A percentile compares a stretch with the other conserved stretches of the same genome.
Conservation (phyloP, 2,113 vertebrate species). For the Sus scrofa region DNA sequence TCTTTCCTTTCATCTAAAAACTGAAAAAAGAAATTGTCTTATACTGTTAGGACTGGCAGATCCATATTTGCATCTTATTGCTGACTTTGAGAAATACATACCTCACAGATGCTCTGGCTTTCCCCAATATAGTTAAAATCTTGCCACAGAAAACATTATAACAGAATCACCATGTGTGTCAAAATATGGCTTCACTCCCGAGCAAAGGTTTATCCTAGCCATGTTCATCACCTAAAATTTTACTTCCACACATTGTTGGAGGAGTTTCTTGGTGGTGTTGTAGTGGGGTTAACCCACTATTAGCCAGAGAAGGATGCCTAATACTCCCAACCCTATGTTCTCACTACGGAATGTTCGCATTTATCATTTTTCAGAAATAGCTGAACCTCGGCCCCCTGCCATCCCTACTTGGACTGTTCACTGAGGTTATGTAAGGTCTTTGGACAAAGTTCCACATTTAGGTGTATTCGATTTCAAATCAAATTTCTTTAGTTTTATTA, state of each 20-base stretch:
- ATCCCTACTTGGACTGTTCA: not conserved
- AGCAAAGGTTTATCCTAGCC: not conserved
- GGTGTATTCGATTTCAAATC: not conserved
- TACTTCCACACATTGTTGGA: not conserved
- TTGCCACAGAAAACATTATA: not conserved
- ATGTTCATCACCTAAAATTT: not conserved
- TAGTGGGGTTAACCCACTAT: not conserved
- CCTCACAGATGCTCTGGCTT: not conserved
- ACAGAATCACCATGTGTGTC: not conserved
- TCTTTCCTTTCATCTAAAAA: slow-evolving; percentile 15
- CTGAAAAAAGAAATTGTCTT: not conserved
- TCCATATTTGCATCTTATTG: not conserved
- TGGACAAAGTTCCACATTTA: not conserved
- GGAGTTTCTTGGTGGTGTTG: not conserved
- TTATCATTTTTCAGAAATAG: not conserved
- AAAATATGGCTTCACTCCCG: not conserved
- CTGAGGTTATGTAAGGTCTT: not conserved
- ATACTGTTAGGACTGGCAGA: not conserved
- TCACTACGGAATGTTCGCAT: not conserved
- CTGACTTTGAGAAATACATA: not conserved
- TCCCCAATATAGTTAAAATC: not conserved
- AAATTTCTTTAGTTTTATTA: slow-evolving; percentile 42
- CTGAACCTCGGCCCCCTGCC: not conserved
- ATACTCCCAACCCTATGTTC: not conserved
- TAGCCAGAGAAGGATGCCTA: not conserved